A percentile compares a stretch with the other conserved stretches of the same genome.
These are phyloP conservation scores for Cochlearius cochlearius DNA, from an alignment of 2,113 vertebrate genomes.

Conservation along the genomic window DNA sequence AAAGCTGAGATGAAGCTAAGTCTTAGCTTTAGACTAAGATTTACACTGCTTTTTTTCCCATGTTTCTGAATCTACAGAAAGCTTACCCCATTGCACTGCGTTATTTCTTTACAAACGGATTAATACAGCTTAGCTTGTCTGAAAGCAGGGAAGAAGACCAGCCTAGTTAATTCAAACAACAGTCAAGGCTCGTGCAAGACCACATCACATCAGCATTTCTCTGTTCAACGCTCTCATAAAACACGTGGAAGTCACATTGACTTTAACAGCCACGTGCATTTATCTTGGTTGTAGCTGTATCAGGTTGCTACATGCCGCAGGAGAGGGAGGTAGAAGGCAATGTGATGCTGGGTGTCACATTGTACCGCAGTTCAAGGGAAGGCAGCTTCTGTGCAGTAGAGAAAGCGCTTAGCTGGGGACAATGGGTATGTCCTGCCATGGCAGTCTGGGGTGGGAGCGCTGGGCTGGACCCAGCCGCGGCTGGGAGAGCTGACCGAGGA, in stretches of 20 bases:
- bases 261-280: not conserved
- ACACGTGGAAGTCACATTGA: not conserved
- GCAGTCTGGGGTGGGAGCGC: not conserved
- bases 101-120: not conserved
- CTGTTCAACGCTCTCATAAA: not conserved
- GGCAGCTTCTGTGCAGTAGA: not conserved
- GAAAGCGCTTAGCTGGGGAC: conserved; percentile 26
- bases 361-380: conserved; percentile 8
- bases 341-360: conserved; percentile 10
- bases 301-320: not conserved
- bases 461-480: not conserved
- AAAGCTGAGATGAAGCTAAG: not conserved
- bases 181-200: not conserved
- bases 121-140: not conserved
- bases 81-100: not conserved
- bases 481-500: not conserved
- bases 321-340: not conserved
- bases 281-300: not conserved
- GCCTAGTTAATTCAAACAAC: not conserved
- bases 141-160: not conserved
- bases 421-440: not conserved
- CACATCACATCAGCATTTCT: not conserved
- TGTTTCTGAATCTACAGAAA: not conserved
- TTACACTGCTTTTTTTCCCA: not conserved
- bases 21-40: not conserved